These are phyloP conservation scores for Trichonephila clavata DNA, from an alignment of 1,140 invertebrate species.

Conservation along the genomic window DNA sequence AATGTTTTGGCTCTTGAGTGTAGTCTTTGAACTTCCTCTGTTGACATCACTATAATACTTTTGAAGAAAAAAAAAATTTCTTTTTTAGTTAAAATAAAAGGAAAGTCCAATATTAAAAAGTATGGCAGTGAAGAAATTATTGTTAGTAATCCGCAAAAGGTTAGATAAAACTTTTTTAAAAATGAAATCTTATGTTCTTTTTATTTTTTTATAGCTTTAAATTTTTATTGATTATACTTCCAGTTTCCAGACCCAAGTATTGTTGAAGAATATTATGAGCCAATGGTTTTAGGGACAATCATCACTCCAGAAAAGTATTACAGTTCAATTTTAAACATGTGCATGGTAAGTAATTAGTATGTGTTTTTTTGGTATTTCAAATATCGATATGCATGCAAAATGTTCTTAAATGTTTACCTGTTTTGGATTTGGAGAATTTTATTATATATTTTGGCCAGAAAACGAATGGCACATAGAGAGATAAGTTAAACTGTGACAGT, in stretches of 20 bases:
- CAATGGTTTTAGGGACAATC: conserved; percentile 93
- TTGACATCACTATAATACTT: too few species aligned
- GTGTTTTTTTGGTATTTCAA: too few species aligned
- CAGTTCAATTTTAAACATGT: conserved; percentile 81
- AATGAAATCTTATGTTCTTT: neutral
- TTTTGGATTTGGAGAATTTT: too few species aligned
- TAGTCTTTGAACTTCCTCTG: too few species aligned
- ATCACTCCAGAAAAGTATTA: conserved; percentile 88
- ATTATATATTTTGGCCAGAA: too few species aligned
- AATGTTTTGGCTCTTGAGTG: too few species aligned
- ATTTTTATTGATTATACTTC: conserved; percentile 14
- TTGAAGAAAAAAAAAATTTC: neutral
- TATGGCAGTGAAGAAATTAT: conserved; percentile 86
- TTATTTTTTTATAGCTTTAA: neutral
- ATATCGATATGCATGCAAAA: too few species aligned
- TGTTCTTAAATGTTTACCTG: too few species aligned
- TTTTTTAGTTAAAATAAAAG: conserved; percentile 85
- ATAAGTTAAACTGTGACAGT: too few species aligned
- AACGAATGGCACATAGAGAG: too few species aligned
- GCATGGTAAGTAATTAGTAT: conserved; percentile 80
- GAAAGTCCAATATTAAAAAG: conserved; percentile 86
- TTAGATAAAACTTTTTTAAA: conserved; percentile 74
- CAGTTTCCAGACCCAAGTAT: conserved; percentile 87
- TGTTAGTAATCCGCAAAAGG: conserved; percentile 91
- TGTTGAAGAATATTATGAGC: conserved; percentile 91